Conservation (phyloP, 1,140 invertebrate species). For the Euglossa dilemma region DNA sequence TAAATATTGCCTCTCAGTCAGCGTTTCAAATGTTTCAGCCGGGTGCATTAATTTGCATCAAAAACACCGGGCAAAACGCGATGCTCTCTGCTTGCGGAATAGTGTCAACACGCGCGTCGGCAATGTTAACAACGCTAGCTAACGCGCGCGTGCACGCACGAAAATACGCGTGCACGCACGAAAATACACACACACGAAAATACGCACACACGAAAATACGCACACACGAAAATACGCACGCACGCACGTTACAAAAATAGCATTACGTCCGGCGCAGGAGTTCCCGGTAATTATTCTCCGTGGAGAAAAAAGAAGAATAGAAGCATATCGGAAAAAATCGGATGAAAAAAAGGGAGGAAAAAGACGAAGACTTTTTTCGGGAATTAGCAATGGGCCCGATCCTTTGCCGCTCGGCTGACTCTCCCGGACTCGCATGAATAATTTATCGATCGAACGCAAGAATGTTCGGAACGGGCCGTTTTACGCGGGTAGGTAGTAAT, state of each 20-base stretch:
- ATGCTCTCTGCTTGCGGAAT: neutral
- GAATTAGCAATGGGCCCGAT: neutral
- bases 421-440: conserved; percentile 45
- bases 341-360: neutral
- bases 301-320: neutral
- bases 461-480: conserved; percentile 30
- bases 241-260: neutral
- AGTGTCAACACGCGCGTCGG: conserved; percentile 10
- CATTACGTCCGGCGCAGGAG: neutral
- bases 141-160: neutral
- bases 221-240: too few relatives aligned
- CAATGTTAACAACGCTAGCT: neutral
- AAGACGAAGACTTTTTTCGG: neutral
- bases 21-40: conserved; percentile 4
- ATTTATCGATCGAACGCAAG: conserved; percentile 53
- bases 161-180: neutral
- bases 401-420: conserved; percentile 39
- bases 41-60: conserved; percentile 18
- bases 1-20: neutral
- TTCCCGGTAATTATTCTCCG: conserved; percentile 8
- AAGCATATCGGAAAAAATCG: neutral
- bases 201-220: too few relatives aligned
- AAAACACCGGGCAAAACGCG: neutral
- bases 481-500: conserved; percentile 58
- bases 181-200: too few relatives aligned